Base-by-base conservation (phyloP, 2,888 invertebrate species). In the Camptogramma bilineatum region DNA sequence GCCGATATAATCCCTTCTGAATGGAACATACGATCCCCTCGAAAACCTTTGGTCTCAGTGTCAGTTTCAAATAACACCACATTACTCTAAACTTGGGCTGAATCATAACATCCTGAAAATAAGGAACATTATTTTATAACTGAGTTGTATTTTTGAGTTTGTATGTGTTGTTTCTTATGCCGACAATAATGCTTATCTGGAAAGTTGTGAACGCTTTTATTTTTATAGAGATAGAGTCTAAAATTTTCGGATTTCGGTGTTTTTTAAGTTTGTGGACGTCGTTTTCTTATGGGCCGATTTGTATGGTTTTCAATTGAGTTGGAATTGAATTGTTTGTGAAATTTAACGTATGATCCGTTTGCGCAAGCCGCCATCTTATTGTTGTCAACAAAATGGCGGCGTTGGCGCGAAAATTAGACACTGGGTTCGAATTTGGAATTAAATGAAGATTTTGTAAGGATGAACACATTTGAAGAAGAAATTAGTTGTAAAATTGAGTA, bases 281-380 rank as follows among this genome's bases (percentile, higher is more conserved):
- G 52, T 54, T 58, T 66, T 66, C 54, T 54, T 78, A 73, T 52
- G 72, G 73, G 77, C 88, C 83, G 86, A 81, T 79, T 86, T 82
- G 72, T 75, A 81, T 75, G 78, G 85, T 79, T 81, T 82, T 78
- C 71, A 77, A 70, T 69, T 73, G 72, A 76, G 75, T 73, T 78
- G 74, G 77, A 76, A 80, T 81, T 78, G 82, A 81, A 83, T 82
- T 82, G 81, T 78, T 80, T 80, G 80, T 77, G 78, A 85, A 88
- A 88, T 87, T 86, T 83, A 80, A 78, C 75, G 87, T 80, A 80
- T 88, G 83, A 87, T 85, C 86, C 74, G 83, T 81, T 75, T 81
- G 81, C 83, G 78, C 78, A 76, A 77, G 77, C 77, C 77, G 81
- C 78, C 73, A 75, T 73, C 60, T 73, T 73, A 76, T 79, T 80